Base-by-base conservation (phyloP, 1,140 invertebrate genomes). In the Pseudomyrmex cubaensis region DNA sequence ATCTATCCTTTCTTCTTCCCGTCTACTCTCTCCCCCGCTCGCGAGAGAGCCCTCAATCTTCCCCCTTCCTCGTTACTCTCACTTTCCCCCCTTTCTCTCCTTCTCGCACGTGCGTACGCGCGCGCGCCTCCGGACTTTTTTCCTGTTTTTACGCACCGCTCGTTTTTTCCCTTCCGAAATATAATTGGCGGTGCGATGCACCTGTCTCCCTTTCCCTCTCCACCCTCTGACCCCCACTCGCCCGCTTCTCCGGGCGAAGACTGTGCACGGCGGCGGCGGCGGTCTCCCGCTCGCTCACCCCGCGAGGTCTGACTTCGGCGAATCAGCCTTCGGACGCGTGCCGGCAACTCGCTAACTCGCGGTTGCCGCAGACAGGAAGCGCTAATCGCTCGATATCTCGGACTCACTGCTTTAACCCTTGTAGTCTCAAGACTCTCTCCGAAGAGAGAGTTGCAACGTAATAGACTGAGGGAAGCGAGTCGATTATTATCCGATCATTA, bases 141-240 rank as follows among this genome's bases (percentile, higher is more conserved):
- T 92, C 91, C 90, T 91, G 87, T 92, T 92, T 92, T 91, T 89
- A 83, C 87, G 87, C 87, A 74, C 87, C 86, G 88, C 91, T 92
- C 87, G 88, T 93, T 92, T 93, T 93, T 92, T 93, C 93, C 89
- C 92, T 93, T 92, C 93, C 93, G 90, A 94, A 93, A 94, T 94
- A 94, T 94, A 94, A 94, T 94, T 94, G 93, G 94, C 93, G 92
- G 93, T 93, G 90, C 92, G 93, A 93, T 94, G 94, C 94, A 94
- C 94, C 94, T 94, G 94, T 93, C 94, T 92, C 88, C 86, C 89
- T 87, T 87, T 90, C 87, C 72, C 76, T 56, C 62, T 67, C 78
- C 62, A 64, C 76, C 74, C 67, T 22, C 20, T 50, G n/a, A 22
- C 82, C 80, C 56, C 78, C 67, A 35, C 64, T 10, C 67, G 57